Evolutionary conservation across 2,797 vertebrate genomes (phyloP), one percentile per base, ranked within the genome.

Genomic region (Crocidura indochinensis): DNA sequence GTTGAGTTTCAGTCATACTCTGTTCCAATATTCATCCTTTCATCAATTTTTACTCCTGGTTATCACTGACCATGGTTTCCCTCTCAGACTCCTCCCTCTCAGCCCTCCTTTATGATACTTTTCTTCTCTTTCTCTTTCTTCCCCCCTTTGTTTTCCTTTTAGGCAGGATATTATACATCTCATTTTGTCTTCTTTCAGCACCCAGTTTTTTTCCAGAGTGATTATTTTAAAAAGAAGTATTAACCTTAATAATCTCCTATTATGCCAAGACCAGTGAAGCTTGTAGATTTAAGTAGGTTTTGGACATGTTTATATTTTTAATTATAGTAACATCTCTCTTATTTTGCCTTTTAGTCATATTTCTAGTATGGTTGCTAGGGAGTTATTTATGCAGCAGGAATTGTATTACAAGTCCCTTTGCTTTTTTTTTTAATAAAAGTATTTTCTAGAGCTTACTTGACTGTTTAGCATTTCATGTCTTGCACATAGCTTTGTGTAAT

Each of bases 401-500:
- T 56, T 83, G 47, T 10, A 67, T 56, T 83, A 53, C 14, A 88
- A 56, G 38, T 75, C 15, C 65, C 38, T 27, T 51, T 46, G 44
- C 22, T 29, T 92, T 38, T n/a, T n/a, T n/a, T 84, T 93, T 74
- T 73, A 53, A 90, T 87, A 56, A 91, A 93, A 95, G 74, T 60
- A 47, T 87, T 10, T 84, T 92, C 26, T 88, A 78, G 53, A 95
- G 82, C 84, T 76, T 83, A 60, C 79, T 92, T 72, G 26, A 24
- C 78, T 84, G 15, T 31, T 93, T 94, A 79, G 65, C 74, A 47
- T 95, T 95, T 95, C 62, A 65, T 65, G 79, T 77, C 60, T 79
- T 90, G 56, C 56, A 72, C 46, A n/a, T 7, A 79, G 53, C 85
- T 91, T 44, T 73, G 19, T 84, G n/a, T 88, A 86, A 80, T 93